Base-by-base conservation (phyloP, 2,113 vertebrate species). In the Hiodon tergisus region DNA sequence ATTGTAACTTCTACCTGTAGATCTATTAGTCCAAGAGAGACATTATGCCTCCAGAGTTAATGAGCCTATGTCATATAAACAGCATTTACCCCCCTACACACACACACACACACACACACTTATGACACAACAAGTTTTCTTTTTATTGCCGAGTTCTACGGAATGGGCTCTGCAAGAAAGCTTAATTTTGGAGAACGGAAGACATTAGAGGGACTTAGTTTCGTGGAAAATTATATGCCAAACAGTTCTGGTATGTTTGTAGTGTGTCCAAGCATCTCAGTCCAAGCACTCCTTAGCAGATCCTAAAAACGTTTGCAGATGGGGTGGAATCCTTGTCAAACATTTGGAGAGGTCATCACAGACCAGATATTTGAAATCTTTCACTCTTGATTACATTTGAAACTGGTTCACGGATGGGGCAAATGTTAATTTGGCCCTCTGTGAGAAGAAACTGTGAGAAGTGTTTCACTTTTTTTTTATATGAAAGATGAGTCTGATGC, bases 251-350 rank as follows among this genome's bases (percentile, higher is more conserved):
- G 81, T 86, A 88, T 86, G 88, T 85, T 83, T 81, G 82, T 84
- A 79, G 81, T 77, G 70, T 69, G 76, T 86, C 81, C 83, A 83
- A 85, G 83, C 78, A 78, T 77, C 79, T 74, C 16, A 80, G 77
- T 83, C 80, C 79, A 72, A 67, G 77, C 73, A 78, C 81, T 86
- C 58, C 69, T 79, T 81, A 79, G 72, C 72, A 70, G 80, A 78
- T 16, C 62, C 76, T 76, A 86, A 87, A 31, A 88, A 78, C 84
- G 81, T 82, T 87, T 83, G 72, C 88, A 91, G 87, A 87, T 89
- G 87, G 86, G 80, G 78, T 4, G 31, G 78, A 87, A 76, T 76
- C 71, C 72, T 83, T 78, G 76, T 80, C 81, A 74, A 76, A 79
- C 80, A 77, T 79, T 82, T 71, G 80, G 81, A 82, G 82, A 86